These are phyloP conservation scores for Pangasianodon gigas DNA, from an alignment of 2,113 vertebrate species.

Conservation along the genomic window DNA sequence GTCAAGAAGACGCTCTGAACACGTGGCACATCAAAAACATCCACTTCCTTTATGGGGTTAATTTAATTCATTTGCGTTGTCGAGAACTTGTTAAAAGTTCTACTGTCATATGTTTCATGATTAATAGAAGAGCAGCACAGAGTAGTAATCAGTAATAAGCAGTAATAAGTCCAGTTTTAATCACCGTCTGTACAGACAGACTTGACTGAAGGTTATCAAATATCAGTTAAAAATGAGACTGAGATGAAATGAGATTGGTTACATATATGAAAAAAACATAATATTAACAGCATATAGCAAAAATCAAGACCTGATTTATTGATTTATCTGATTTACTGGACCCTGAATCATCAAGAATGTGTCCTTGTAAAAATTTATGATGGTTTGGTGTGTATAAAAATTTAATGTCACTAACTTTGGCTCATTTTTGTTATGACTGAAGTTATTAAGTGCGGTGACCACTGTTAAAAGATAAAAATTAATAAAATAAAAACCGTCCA, in stretches of 20 bases:
- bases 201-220: neutral
- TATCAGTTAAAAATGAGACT: neutral
- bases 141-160: neutral
- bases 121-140: neutral
- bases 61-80: conserved; percentile 2
- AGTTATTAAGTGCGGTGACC: neutral
- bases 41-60: neutral
- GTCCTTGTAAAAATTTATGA: neutral
- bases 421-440: neutral
- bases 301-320: neutral
- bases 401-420: neutral
- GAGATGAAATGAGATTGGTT: neutral
- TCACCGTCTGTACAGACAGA: neutral
- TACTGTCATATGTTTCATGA: neutral
- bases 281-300: neutral
- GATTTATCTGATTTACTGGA: neutral
- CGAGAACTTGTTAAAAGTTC: neutral
- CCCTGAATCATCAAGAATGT: neutral
- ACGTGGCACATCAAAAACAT: too few species aligned
- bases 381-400: conserved; percentile 11
- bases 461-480: neutral
- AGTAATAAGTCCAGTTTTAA: neutral
- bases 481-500: neutral
- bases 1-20: conserved; percentile 5
- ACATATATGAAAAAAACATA: neutral